Evolutionary conservation across 2,888 invertebrate genomes (phyloP).

Genomic region (Gymnoscelis rufifasciata): DNA sequence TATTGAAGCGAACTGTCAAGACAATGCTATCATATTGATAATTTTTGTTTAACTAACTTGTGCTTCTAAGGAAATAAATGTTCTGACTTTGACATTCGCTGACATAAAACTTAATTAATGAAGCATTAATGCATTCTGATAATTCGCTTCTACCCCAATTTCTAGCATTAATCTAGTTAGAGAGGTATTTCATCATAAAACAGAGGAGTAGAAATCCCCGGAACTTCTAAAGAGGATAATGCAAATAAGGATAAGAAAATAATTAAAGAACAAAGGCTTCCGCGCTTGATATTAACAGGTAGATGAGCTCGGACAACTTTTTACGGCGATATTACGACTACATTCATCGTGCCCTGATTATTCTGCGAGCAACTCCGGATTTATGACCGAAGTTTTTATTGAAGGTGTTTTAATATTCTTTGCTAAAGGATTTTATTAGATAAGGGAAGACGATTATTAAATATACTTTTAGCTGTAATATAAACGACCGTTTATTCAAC

Average conservation of each 20-base stretch:
- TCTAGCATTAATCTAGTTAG: too few relatives aligned
- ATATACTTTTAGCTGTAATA: not conserved
- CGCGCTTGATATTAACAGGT: constrained; percentile 11
- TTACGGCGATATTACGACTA: constrained; percentile 22
- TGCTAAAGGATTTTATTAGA: constrained; percentile 19
- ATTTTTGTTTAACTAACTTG: too few relatives aligned
- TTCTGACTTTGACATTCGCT: too few relatives aligned
- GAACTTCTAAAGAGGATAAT: constrained; percentile 1
- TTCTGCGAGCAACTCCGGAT: constrained; percentile 14
- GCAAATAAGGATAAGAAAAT: constrained; percentile 8
- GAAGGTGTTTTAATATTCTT: constrained; percentile 20
- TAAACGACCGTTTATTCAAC: too few relatives aligned
- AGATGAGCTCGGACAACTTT: constrained; percentile 21
- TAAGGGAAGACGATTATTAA: not conserved
- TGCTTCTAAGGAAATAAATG: too few relatives aligned
- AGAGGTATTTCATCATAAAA: too few relatives aligned
- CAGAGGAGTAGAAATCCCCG: too few relatives aligned
- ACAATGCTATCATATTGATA: too few relatives aligned
- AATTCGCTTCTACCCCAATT: too few relatives aligned
- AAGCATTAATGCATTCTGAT: too few relatives aligned
- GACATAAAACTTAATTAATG: too few relatives aligned
- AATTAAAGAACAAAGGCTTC: constrained; percentile 20
- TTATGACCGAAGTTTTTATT: constrained; percentile 19
- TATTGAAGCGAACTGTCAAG: too few relatives aligned
- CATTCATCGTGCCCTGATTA: constrained; percentile 26